phyloP scores from a whole-genome alignment of 2,797 vertebrate genomes.

The Fistularia tabacaria region DNA sequence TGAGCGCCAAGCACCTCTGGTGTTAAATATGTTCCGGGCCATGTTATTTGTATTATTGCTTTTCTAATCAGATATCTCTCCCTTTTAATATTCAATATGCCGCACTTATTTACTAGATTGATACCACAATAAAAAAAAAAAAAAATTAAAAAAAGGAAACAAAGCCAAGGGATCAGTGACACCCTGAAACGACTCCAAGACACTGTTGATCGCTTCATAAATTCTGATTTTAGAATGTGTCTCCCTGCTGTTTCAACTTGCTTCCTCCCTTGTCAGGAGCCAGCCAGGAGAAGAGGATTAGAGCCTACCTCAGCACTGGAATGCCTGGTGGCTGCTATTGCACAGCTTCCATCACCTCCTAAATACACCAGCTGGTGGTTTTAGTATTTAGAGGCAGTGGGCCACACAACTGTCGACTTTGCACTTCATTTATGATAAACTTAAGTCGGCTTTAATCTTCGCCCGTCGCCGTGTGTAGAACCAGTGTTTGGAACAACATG shows the following conservation, averaged over 20 bases:
- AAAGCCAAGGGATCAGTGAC: constrained; percentile 36
- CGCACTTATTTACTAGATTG: constrained; percentile 31
- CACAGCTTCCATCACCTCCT: constrained; percentile 46
- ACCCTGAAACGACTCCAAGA: constrained; percentile 34
- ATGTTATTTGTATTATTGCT: constrained; percentile 22
- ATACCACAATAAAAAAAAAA: constrained; percentile 17
- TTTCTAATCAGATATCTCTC: constrained; percentile 32
- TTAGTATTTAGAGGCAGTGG: constrained; percentile 60
- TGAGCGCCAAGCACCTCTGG: too few species aligned
- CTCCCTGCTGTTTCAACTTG: constrained; percentile 34
- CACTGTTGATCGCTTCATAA: constrained; percentile 37
- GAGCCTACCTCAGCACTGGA: constrained; percentile 57
- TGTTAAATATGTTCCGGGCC: too few species aligned
- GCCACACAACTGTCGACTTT: constrained; percentile 67
- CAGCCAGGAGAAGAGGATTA: constrained; percentile 62
- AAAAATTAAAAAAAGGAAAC: background rate
- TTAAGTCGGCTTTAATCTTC: constrained; percentile 67
- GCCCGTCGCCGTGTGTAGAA: constrained; percentile 54
- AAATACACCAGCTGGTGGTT: constrained; percentile 61
- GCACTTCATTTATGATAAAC: constrained; percentile 70
- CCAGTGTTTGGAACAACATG: constrained; percentile 66
- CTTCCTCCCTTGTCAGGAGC: constrained; percentile 48
- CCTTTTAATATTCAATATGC: constrained; percentile 26
- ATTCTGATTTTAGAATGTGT: constrained; percentile 48
- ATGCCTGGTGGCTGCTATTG: constrained; percentile 52